Base-by-base conservation (phyloP, 1,140 invertebrate species). In the Potamilus streckersoni region DNA sequence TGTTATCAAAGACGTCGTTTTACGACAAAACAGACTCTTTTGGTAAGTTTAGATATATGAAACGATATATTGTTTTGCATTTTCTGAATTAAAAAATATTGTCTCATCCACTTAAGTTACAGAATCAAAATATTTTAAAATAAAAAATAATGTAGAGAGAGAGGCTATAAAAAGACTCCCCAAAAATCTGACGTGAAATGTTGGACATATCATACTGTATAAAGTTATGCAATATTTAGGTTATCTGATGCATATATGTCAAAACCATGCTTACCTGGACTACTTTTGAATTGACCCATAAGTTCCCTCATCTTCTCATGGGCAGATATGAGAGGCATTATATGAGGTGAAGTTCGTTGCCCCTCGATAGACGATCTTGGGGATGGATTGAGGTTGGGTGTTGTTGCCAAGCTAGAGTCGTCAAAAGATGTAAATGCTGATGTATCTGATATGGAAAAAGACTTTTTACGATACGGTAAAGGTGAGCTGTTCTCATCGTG, bases 401-500 rank as follows among this genome's bases (percentile, higher is more conserved):
- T 49, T 69, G 14, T 65, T 70, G 57, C 72, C 20, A 61, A 31
- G 61, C 73, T 73, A 6, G 75, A 77, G 15, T 69, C 68, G 15
- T 70, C 74, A 8, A 67, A 27, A 27, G 74, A 76, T 13, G 74
- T 76, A n/a, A 61, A 17, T 23, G 69, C 69, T 8, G 75, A 77
- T 11, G 38, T 49, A 59, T 69, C 70, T 4, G 75, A 77, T 5
- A 77, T 11, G 19, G 75, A 77, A 56, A 77, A 77, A 20, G 75
- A 77, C 31, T 77, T 77, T 19, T 77, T 71, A n/a, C 75, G 60
- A 57, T 68, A 67, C n/a, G 84, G 84, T 17, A 86, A 79, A 12
- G 83, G 86, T 4, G 85, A 84, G 67, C 82, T 85, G 71, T 88
- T 88, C 64, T 87, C 85, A 71, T 87, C 87, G 66, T 88, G 87